Percentiles rank a stretch among this genome's conserved stretches.
Conservation (phyloP, 1,140 invertebrate genomes). For the Babylonia areolata region DNA sequence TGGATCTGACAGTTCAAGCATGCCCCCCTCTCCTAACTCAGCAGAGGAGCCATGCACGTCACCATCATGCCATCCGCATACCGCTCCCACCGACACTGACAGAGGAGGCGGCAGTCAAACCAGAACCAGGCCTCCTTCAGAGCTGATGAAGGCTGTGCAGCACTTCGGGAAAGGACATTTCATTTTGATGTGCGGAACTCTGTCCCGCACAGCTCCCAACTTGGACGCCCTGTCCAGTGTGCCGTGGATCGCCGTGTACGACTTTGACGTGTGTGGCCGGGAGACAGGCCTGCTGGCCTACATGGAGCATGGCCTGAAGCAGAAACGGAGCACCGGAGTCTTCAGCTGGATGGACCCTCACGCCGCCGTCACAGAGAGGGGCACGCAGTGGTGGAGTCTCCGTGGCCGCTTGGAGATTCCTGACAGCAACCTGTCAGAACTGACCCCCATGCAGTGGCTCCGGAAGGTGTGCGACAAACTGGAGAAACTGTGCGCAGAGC, state of each 20-base stretch:
- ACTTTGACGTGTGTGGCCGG: slow-evolving; percentile 54
- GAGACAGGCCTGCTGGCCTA: slow-evolving; percentile 46
- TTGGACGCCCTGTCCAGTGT: slow-evolving; percentile 47
- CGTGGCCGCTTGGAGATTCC: slow-evolving; percentile 52
- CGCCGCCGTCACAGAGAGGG: slow-evolving; percentile 45
- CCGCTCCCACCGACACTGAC: neutral
- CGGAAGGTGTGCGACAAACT: slow-evolving; percentile 41
- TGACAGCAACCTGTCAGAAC: slow-evolving; percentile 38
- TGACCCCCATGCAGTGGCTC: slow-evolving; percentile 43
- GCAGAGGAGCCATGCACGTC: no score
- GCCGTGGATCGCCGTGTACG: slow-evolving; percentile 58
- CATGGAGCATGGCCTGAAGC: slow-evolving; percentile 46
- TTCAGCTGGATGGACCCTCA: slow-evolving; percentile 47
- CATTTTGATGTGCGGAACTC: slow-evolving; percentile 34
- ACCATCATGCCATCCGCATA: neutral
- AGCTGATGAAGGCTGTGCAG: neutral
- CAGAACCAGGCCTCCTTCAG: neutral
- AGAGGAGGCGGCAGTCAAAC: no score
- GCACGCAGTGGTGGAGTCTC: slow-evolving; percentile 57
- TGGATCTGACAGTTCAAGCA: no score
- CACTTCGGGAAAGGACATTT: slow-evolving; percentile 42
- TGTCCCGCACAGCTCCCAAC: neutral
- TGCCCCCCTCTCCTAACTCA: no score
- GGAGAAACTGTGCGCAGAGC: slow-evolving; percentile 42
- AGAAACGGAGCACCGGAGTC: slow-evolving; percentile 44